Base-by-base conservation (phyloP, 2,113 vertebrate species). In the Copsychus sechellarum region DNA sequence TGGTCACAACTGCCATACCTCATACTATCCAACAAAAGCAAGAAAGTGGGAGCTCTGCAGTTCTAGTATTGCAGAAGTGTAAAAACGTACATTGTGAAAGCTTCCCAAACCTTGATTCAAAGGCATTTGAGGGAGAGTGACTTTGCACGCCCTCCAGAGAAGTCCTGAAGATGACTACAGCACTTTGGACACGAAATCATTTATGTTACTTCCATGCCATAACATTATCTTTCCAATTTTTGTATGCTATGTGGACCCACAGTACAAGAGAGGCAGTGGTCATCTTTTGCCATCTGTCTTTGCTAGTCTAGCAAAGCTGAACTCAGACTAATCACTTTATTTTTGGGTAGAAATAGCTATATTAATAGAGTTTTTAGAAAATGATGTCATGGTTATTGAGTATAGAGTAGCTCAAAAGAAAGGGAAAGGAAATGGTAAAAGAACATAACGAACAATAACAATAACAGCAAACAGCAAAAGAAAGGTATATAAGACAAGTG, bases 151-250 rank as follows among this genome's bases (percentile, higher is more conserved):
- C 12, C 13, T 64, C 17, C 25, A 50, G 26, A 50, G 25, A 79
- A 33, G n/a, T 70, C 23, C 23, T 60, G 38, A 57, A 57, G 78
- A 34, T 23, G 14, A 62, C 53, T 65, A 43, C 21, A 18, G 7
- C 23, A 29, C 23, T 34, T 31, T 0, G 0, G 14, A 43, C 12
- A 56, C 1, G 0, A 64, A 45, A n/a, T 29, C 2, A 64, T 61
- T 45, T 43, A 29, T 20, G 17, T 0, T 38, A 87, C 11, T 67
- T 79, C 15, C 45, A 38, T 8, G 5, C 13, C 19, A 16, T 8
- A 67, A 36, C 1, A 12, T 60, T 69, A 36, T 21, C 18, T 60
- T 67, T 65, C 20, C 40, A 45, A 57, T 14, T 86, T 72, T 12
- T 71, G 12, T 4, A 33, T 8, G 33, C 17, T 36, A 25, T 16